Evolutionary conservation across 2,888 invertebrate genomes (phyloP), one percentile per base, ranked within the genome.

Genomic region (Heteropelma amictum): DNA sequence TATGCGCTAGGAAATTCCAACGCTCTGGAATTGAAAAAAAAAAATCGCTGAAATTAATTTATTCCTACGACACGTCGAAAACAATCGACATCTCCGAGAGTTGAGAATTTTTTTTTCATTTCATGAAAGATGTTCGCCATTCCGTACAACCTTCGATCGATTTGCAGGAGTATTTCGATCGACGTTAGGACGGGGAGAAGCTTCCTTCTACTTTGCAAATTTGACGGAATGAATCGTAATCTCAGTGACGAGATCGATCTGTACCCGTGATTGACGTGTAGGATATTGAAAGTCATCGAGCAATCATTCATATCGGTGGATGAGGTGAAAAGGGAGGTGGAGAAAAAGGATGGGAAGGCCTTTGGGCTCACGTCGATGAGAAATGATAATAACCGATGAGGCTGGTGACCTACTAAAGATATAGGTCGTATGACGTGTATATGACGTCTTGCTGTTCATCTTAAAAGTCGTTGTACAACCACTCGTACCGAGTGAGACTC

Each of bases 331-430:
- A 26, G 28, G 12, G 38, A 10, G 28, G 53, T 30, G 23, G 19
- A 42, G 33, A 40, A 51, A 26, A 26, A 45, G 33, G 14, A 40
- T 6, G 28, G 28, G 38, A 68, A 51, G 61, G 61, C 47, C 51
- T 21, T 61, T 40, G 35, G 14, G 61, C 38, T 67, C 63, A 61
- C 42, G 67, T 42, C 51, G 75, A 76, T 71, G 75, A 69, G 54
- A 60, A 64, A 63, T n/a, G 61, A 74, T 70, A 79, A 77, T 79
- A 83, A 81, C 80, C n/a, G n/a, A n/a, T n/a, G 81, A 80, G 79
- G 74, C 71, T 80, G 75, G 69, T 82, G 84, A 83, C 84, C 84
- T 79, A 83, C 70, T 82, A 80, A 81, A 76, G 80, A 83, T 84
- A 84, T 83, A 77, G 82, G 76, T 74, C 81, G 75, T 71, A 64